Evolutionary conservation across 2,797 vertebrate species (phyloP), one percentile per base, ranked within the genome.

Genomic region (Scyliorhinus canicula): DNA sequence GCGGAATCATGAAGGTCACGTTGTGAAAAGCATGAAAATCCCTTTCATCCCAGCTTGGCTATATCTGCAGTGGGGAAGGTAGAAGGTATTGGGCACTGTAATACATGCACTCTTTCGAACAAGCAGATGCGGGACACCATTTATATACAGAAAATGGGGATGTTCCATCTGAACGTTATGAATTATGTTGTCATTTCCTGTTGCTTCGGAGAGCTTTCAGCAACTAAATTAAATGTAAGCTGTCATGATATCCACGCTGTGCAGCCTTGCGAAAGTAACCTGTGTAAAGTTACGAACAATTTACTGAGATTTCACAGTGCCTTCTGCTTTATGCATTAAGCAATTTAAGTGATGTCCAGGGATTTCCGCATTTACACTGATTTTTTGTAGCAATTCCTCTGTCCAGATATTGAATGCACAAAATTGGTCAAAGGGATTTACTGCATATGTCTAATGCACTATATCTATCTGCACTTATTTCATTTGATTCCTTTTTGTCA

Each of bases 81-180:
- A 96, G 95, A 96, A 96, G 96, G 97, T 97, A 98, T 98, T 99
- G 99, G 99, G 99, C 99, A 99, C 98, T 98, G 97, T 96, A 97
- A 97, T 99, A 99, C 97, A 98, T 99, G 99, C 97, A 98, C 97
- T 96, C 95, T 55, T 95, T 95, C 79, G 47, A 44, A 28, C 67
- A 95, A 93, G 65, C 93, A 21, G 93, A 44, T 65, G 24, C 65
- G 28, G 93, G 65, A 71, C 12, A 65, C 40, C 47, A 63, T 91
- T 91, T 57, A 91, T 57, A 63, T 63, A 40, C 88, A 63, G 19
- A 90, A 69, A 93, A 50, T 44, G 21, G 65, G 63, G 40, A 35
- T 21, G 21, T 69, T 93, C 9, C 91, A 93, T 69, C 91, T 93
- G 44, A 50, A 93, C 47, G 19, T 69, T 93, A 71, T 52, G 65